Percentiles rank a stretch among this genome's conserved stretches.
phyloP scores from a whole-genome alignment of 92 coral and sea anemone species.

The Virgularia gustaviana region DNA sequence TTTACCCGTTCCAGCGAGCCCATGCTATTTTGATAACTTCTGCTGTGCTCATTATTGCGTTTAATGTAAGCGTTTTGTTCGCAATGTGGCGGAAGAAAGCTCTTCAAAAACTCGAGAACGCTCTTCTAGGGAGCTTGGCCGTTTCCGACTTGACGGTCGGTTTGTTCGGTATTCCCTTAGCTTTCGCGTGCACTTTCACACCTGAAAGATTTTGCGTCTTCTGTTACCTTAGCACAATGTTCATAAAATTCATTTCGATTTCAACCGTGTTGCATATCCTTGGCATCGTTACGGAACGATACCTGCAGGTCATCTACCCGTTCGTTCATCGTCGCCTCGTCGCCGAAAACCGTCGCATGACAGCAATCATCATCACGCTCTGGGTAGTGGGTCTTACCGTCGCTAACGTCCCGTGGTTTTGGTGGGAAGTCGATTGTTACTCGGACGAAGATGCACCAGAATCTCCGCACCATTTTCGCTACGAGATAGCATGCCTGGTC shows the following conservation, averaged over 20 bases:
- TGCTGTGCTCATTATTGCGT: background rate
- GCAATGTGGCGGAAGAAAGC: background rate
- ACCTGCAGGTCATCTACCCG: conserved; percentile 5
- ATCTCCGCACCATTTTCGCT: too few species aligned
- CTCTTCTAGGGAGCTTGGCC: background rate
- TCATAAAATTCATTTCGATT: conserved; percentile 5
- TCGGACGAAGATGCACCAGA: background rate
- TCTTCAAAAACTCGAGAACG: background rate
- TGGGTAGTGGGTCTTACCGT: background rate
- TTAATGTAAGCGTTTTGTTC: background rate
- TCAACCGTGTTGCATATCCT: conserved; percentile 8
- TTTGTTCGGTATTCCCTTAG: background rate
- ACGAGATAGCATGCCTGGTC: too few species aligned
- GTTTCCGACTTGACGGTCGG: background rate
- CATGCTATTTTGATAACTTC: too few species aligned
- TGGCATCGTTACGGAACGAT: background rate
- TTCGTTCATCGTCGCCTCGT: background rate
- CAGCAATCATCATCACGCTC: background rate
- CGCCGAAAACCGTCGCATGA: background rate
- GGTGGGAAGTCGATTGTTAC: background rate
- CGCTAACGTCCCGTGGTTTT: background rate
- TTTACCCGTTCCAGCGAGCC: too few species aligned
- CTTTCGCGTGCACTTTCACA: background rate
- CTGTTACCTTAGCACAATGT: background rate
- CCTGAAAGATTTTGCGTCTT: background rate